Conservation (phyloP, 2,888 invertebrate species). For the Strigamia transsilvanica region DNA sequence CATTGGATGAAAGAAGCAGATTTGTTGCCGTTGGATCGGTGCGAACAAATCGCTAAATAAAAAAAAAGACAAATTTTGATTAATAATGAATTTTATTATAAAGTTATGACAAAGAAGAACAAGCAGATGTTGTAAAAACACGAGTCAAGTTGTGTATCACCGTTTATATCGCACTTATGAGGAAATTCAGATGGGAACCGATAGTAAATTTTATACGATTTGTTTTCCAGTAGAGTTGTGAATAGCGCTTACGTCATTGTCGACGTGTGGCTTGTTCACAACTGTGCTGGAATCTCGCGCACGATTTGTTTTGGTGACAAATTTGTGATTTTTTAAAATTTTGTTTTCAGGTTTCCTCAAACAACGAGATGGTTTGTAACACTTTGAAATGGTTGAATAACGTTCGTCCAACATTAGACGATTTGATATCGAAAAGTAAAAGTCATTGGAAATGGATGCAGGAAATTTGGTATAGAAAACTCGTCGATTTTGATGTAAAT, state of each 20-base stretch:
- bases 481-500: neutral
- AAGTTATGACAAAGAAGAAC: neutral
- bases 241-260: too few species aligned
- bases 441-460: neutral
- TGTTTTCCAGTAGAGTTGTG: neutral
- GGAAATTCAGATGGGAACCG: neutral
- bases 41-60: neutral
- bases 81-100: neutral
- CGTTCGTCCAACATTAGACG: neutral
- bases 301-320: neutral
- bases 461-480: neutral
- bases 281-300: neutral
- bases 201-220: neutral
- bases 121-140: neutral
- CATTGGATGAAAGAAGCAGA: slow-evolving; percentile 1
- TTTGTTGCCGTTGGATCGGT: neutral
- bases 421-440: neutral
- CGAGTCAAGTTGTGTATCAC: neutral
- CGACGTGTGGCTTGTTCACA: too few species aligned
- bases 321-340: neutral
- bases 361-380: neutral
- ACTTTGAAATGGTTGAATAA: slow-evolving; percentile 12
- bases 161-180: neutral
- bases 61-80: neutral
- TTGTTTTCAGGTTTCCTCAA: neutral